phyloP scores from a whole-genome alignment of 2,797 vertebrate genomes.

The Pseudomugil gertrudae region DNA sequence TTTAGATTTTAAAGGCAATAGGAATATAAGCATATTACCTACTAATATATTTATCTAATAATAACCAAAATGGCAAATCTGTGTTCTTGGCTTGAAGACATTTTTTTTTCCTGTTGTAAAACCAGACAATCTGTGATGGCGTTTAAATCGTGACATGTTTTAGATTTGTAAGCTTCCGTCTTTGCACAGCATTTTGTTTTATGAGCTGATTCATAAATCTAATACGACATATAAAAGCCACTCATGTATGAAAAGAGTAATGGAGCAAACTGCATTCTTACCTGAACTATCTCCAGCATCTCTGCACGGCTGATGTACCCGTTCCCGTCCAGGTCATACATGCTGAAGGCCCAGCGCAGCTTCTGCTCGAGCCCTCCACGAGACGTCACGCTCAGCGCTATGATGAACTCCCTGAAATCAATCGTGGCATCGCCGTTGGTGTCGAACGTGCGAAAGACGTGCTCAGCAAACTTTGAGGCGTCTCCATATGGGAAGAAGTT shows the following conservation, averaged over 20 bases:
- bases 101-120: background rate
- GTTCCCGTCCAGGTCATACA: constrained; percentile 87
- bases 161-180: background rate
- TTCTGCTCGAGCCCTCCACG: constrained; percentile 86
- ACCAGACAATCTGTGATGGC: background rate
- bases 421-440: constrained; percentile 86
- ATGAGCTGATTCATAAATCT: background rate
- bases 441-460: constrained; percentile 87
- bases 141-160: background rate
- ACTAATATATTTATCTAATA: background rate
- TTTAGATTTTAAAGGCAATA: background rate
- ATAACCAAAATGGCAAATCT: background rate
- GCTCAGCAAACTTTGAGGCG: constrained; percentile 86
- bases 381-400: constrained; percentile 85
- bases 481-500: constrained; percentile 88
- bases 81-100: background rate
- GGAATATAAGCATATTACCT: background rate
- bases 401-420: constrained; percentile 88
- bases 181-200: background rate
- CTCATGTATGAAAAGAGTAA: background rate
- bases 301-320: constrained; percentile 86
- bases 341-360: constrained; percentile 87
- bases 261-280: constrained; percentile 40
- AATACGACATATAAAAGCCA: background rate
- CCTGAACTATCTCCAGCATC: constrained; percentile 89